Base-by-base conservation (phyloP, 2,113 vertebrate species). In the Gulo gulo region DNA sequence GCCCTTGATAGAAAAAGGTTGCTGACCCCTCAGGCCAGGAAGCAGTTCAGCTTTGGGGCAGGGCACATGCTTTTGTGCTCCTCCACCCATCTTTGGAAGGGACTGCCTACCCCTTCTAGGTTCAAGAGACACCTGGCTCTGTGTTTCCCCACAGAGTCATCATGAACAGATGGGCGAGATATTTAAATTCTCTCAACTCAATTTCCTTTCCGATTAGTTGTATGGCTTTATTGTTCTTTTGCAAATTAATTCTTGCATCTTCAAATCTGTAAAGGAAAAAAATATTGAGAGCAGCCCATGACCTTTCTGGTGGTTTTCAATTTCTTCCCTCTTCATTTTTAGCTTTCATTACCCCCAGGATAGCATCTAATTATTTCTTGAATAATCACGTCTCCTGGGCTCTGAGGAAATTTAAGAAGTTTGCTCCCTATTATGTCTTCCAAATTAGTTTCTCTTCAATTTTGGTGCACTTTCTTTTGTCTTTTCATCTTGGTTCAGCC, bases 281-380 rank as follows among this genome's bases (percentile, higher is more conserved):
- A 95, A 50, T 0, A 0, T 95, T 71, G 90, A 97, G 97, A 97
- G 50, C 83, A 97, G 78, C 47, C 26, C 11, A 10, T 89, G 96
- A 98, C 97, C 96, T 96, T 95, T 88, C 97, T 97, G 63, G 29
- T 23, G 80, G 94, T 92, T 97, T 92, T 94, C 93, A 95, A 79
- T 93, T 94, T 93, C 97, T 76, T 91, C 57, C 79, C 79, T 82
- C 71, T 97, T 97, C 92, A 79, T 98, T 98, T 98, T 98, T 98
- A 97, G 96, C 92, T 84, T 94, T 93, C 21, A 50, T 97, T 97
- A 92, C 96, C 96, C 90, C 94, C 94, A 98, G 97, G 98, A 95
- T 96, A 97, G 92, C 96, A 93, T 94, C 98, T 98, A 98, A 98
- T 98, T 92, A 98, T 97, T 98, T 97, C 92, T 96, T 97, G 97